Conservation (phyloP, 2,888 invertebrate genomes). For the Cantharis lateralis region DNA sequence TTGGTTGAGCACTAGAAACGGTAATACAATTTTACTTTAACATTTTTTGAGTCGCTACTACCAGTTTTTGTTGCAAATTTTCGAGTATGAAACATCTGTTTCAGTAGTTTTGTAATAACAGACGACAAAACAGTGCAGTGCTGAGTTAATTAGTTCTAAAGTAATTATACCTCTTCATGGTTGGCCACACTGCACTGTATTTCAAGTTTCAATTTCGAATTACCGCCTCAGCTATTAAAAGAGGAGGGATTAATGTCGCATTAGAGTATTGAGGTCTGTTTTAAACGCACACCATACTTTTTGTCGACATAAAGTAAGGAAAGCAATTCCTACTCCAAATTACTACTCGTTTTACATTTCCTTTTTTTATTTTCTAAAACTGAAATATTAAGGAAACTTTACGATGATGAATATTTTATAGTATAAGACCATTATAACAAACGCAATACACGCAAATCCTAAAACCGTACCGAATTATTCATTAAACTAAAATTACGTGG, state of each 20-base stretch:
- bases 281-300: background rate
- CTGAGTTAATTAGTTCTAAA: conserved; percentile 51
- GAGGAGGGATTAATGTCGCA: conserved; percentile 25
- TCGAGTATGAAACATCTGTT: conserved; percentile 34
- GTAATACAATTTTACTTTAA: background rate
- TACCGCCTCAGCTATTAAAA: conserved; percentile 35
- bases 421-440: background rate
- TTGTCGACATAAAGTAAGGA: background rate
- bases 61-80: conserved; percentile 20
- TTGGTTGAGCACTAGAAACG: background rate
- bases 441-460: background rate
- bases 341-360: background rate
- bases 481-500: background rate
- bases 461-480: background rate
- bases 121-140: conserved; percentile 43
- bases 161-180: conserved; percentile 51
- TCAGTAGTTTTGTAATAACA: conserved; percentile 38
- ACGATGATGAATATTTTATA: background rate
- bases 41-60: background rate
- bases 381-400: background rate
- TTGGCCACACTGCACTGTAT: conserved; percentile 47
- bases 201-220: conserved; percentile 46
- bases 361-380: background rate
- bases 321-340: background rate
- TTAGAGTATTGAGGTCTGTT: conserved; percentile 17